Conservation (phyloP, 2,888 invertebrate genomes). For the Gastrophysa polygoni region DNA sequence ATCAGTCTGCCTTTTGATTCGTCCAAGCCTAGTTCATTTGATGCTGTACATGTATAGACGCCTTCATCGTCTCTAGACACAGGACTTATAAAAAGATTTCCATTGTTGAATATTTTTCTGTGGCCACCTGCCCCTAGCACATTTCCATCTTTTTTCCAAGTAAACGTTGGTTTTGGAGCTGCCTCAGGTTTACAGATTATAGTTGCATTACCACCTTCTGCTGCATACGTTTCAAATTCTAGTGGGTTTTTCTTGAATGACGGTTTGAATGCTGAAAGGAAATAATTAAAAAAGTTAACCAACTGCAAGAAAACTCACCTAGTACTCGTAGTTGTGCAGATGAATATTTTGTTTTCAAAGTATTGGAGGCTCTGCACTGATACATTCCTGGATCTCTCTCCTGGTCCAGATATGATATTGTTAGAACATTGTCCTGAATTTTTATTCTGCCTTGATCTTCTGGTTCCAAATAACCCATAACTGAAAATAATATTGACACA, state of each 20-base stretch:
- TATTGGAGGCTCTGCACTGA: conserved; percentile 91
- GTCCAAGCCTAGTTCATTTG: conserved; percentile 85
- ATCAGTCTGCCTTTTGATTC: conserved; percentile 83
- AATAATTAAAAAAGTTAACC: not conserved
- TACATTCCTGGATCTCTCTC: conserved; percentile 92
- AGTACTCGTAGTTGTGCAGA: conserved; percentile 89
- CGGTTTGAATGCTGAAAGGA: conserved; percentile 69
- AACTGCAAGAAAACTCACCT: conserved; percentile 61
- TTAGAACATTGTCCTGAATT: conserved; percentile 85
- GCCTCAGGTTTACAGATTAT: conserved; percentile 93
- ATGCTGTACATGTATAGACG: conserved; percentile 83
- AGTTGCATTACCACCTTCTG: conserved; percentile 89
- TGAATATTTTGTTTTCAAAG: conserved; percentile 82
- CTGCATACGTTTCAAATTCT: conserved; percentile 89
- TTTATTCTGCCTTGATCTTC: conserved; percentile 79
- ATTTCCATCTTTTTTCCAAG: conserved; percentile 89
- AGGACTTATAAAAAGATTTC: conserved; percentile 84
- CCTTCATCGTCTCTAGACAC: conserved; percentile 88
- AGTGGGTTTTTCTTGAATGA: conserved; percentile 89
- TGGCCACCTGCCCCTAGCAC: conserved; percentile 81
- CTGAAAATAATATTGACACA: conserved; percentile 35
- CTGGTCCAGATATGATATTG: conserved; percentile 74
- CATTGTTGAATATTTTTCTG: conserved; percentile 80
- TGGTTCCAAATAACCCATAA: conserved; percentile 63
- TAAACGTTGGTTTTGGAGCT: conserved; percentile 85